Conservation (phyloP, 2,113 vertebrate species). For the Galbula dea region DNA sequence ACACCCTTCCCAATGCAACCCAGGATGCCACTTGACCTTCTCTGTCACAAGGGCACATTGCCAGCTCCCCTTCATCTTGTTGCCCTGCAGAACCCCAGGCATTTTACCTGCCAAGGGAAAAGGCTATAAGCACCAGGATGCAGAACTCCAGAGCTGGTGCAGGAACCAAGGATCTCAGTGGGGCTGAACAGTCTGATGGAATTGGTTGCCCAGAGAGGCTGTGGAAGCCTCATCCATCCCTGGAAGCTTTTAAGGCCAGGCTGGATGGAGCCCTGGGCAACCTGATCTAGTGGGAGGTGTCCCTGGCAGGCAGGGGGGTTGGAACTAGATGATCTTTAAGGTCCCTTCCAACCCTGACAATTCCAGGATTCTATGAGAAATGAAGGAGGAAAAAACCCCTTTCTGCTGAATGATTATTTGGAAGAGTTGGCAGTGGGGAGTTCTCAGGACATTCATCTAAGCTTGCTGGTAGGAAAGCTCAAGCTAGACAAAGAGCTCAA, state of each 20-base stretch:
- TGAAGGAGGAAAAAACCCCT: background rate
- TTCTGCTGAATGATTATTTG: background rate
- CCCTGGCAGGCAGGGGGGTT: no score
- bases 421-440: background rate
- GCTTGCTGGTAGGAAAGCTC: background rate
- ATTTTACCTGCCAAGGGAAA: background rate
- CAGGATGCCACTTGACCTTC: background rate
- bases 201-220: no score
- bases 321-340: no score
- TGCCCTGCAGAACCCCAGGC: background rate
- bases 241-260: no score
- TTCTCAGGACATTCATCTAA: background rate
- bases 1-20: background rate
- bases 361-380: no score
- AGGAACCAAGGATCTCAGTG: background rate
- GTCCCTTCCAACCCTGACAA: no score
- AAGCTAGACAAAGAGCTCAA: background rate
- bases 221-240: no score
- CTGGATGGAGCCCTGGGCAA: no score
- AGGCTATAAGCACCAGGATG: background rate
- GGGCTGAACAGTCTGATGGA: background rate
- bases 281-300: no score
- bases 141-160: background rate
- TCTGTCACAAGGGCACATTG: background rate
- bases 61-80: background rate